Evolutionary conservation across 2,888 invertebrate species (phyloP).

Genomic region (Tachina lurida): DNA sequence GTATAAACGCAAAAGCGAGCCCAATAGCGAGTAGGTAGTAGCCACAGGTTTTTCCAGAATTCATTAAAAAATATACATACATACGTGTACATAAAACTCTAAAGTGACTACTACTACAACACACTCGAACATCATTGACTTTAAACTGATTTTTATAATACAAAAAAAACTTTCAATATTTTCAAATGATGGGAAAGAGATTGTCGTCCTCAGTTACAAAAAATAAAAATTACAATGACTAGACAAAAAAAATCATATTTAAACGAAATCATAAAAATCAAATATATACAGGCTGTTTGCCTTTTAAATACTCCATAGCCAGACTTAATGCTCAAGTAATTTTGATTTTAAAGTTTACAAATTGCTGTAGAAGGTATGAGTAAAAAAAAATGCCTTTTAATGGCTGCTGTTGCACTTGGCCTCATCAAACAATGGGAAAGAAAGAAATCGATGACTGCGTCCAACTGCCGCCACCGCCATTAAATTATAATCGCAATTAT

Average conservation of each 20-base stretch:
- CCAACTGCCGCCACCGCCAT: constrained; percentile 71
- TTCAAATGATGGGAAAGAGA: constrained; percentile 61
- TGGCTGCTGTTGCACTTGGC: constrained; percentile 44
- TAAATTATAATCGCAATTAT: constrained; percentile 69
- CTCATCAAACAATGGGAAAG: constrained; percentile 18
- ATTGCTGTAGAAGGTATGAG: constrained; percentile 13
- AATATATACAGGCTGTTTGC: constrained; percentile 42
- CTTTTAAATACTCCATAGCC: constrained; percentile 13
- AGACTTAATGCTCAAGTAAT: constrained; percentile 45
- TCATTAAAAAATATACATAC: constrained; percentile 47
- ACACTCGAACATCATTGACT: constrained; percentile 64
- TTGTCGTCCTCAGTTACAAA: constrained; percentile 59
- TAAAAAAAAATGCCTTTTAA: constrained; percentile 54
- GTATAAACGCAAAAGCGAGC: not conserved
- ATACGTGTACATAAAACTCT: constrained; percentile 10
- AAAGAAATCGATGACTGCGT: constrained; percentile 59
- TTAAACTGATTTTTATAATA: constrained; percentile 54
- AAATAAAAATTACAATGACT: constrained; percentile 45
- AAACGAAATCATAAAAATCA: constrained; percentile 36
- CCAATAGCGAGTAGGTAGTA: constrained; percentile 57
- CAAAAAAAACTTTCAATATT: constrained; percentile 21
- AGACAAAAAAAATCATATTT: constrained; percentile 40
- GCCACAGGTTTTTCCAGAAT: constrained; percentile 52
- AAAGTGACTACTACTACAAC: constrained; percentile 20
- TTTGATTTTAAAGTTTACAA: constrained; percentile 36